These are phyloP conservation scores for Hermaeophaga mercurialis DNA, from an alignment of 2,888 invertebrate species.

Conservation along the genomic window DNA sequence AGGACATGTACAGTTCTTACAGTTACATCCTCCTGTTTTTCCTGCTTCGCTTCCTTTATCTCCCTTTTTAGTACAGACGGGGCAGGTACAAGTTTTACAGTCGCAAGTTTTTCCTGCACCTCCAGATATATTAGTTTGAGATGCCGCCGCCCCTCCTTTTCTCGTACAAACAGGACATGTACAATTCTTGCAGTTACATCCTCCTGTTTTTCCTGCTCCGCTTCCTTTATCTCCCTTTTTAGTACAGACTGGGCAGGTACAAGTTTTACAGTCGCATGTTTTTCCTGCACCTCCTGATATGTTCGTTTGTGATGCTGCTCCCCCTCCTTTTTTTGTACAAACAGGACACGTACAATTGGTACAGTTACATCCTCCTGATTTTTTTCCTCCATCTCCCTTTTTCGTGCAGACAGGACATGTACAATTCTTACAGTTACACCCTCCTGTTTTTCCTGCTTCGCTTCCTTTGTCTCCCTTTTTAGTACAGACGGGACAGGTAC, in stretches of 20 bases:
- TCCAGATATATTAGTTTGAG: too few relatives aligned
- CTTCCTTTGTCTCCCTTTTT: background rate
- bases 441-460: background rate
- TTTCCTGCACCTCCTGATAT: background rate
- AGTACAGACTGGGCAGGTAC: conserved; percentile 1
- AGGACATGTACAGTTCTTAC: background rate
- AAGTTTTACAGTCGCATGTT: background rate
- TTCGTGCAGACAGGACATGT: conserved; percentile 2
- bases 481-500: background rate
- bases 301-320: too few relatives aligned
- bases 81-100: background rate
- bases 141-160: background rate
- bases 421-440: background rate
- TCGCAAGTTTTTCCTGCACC: background rate
- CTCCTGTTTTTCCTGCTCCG: background rate
- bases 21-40: background rate
- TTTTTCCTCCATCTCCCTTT: background rate
- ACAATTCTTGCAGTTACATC: background rate
- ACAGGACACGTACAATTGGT: background rate
- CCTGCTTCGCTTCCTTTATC: background rate
- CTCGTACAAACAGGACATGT: conserved; percentile 3
- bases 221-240: background rate
- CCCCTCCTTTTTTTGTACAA: background rate
- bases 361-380: background rate
- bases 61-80: conserved; percentile 1